Evolutionary conservation across 2,797 vertebrate genomes (phyloP), one percentile per base, ranked within the genome.

Genomic region (Acipenser transmontanus): DNA sequence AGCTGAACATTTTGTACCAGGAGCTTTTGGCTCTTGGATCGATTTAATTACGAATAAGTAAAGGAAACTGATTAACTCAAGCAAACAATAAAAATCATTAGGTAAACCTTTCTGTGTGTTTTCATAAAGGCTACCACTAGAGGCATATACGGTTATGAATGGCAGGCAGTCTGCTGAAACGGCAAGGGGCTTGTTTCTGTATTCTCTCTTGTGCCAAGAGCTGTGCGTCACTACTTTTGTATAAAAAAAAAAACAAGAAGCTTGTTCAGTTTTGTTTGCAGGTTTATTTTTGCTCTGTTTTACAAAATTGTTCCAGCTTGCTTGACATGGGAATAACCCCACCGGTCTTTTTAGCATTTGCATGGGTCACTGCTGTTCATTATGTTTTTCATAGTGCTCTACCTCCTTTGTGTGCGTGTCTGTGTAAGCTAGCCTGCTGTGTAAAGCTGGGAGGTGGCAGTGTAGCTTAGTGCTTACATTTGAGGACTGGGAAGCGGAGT

Each of bases 311-410:
- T 12, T 66, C 56, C 12, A 57, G 47, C 9, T 50, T 63, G 52
- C n/a, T 12, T 54, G 54, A n/a, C 6, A n/a, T 54, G 20, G 63
- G 14, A 64, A 64, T 56, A 54, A 49, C 8, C 7, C 10, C 47
- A 66, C 50, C 49, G 61, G 59, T 51, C 48, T 9, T 61, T 9
- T 47, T 61, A 20, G 59, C 49, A 52, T 61, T 61, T 61, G 49
- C 7, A 67, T 60, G 20, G 9, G 34, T 34, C 47, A 50, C 8
- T 67, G 59, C 13, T 67, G 59, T 51, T 34, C 57, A 61, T 60
- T 67, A 47, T 14, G 14, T 50, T 51, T 61, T 61, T 61, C 14
- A 51, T 1, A 50, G 34, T 13, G n/a, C 34, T 56, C 11, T 57
- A 49, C 34, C 34, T 3, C 34, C 34, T 34, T 34, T 34, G 2